Percentiles rank a stretch among this genome's conserved stretches.
phyloP scores from a whole-genome alignment of 2,797 vertebrate genomes.

The Coregonus ussuriensis region DNA sequence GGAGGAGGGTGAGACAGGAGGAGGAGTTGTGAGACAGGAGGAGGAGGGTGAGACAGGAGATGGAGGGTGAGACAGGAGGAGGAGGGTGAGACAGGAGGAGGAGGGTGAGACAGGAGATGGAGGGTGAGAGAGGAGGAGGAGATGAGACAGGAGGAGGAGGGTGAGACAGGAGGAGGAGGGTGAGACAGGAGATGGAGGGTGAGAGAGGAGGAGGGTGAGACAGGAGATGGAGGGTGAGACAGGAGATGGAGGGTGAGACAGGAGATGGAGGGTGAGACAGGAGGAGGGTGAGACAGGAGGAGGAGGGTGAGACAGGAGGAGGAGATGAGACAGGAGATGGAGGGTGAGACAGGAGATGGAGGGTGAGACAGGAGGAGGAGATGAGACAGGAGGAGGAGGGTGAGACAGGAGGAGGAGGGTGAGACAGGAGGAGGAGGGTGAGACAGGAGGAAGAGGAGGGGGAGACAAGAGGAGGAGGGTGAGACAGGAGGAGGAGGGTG shows the following conservation, averaged over 20 bases:
- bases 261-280: slow-evolving; percentile 53
- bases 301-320: slow-evolving; percentile 41
- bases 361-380: slow-evolving; percentile 11
- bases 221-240: too few relatives aligned
- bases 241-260: slow-evolving; percentile 34
- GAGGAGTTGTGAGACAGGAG: neutral
- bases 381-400: slow-evolving; percentile 57
- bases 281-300: slow-evolving; percentile 32
- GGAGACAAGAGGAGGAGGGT: too few relatives aligned
- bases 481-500: too few relatives aligned
- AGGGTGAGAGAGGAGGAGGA: too few relatives aligned
- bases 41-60: slow-evolving; percentile 5
- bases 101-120: too few relatives aligned
- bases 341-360: slow-evolving; percentile 58
- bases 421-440: neutral
- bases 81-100: slow-evolving; percentile 23
- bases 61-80: slow-evolving; percentile 56
- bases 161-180: too few relatives aligned
- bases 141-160: slow-evolving; percentile 32
- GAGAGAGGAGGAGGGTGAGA: too few relatives aligned
- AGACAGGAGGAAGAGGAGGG: too few relatives aligned
- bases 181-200: slow-evolving; percentile 45
- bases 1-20: neutral
- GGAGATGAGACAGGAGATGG: slow-evolving; percentile 35
- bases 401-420: slow-evolving; percentile 49